Evolutionary conservation across 2,797 vertebrate genomes (phyloP), one percentile per base, ranked within the genome.

Genomic region (Hirundo rustica): DNA sequence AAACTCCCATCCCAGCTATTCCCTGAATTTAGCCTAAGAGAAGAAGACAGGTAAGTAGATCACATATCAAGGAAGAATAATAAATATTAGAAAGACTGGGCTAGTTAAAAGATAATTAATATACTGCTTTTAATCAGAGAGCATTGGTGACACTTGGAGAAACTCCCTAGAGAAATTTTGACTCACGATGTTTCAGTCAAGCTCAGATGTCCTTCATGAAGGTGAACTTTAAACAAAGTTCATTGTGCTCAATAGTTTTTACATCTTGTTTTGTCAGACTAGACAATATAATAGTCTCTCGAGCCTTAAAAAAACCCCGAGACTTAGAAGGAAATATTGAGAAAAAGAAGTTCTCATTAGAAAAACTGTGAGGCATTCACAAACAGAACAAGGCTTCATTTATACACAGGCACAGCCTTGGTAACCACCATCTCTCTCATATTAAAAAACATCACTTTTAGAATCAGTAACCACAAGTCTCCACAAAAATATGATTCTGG

Each of bases 301-400:
- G 14, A 86, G 70, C 36, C 70, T 78, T 94, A 73, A 92, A 88
- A 85, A 96, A 66, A 1, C 11, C 60, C 38, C 18, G 7, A 92
- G 88, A 80, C 73, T 91, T 62, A 74, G 66, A 94, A 92, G 84
- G 72, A 94, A 81, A 96, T 15, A 40, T 42, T 55, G 89, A 91
- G 68, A 80, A 96, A 96, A 95, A 80, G 62, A 85, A 91, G 66
- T 78, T 88, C 60, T 89, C 82, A 70, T 85, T 73, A 89, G 73
- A 78, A 94, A 94, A 94, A 92, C 87, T 93, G 92, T 88, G 75
- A 75, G 91, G 72, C 89, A 93, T 92, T 96, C 87, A 96, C 81
- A 32, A 75, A 68, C 66, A 70, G 89, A 97, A 96, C 82, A 97
- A 95, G 89, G 80, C 55, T 64, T 70, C 87, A 67, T 75, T 94